phyloP scores from a whole-genome alignment of 2,797 vertebrate genomes.

The Astyanax mexicanus region DNA sequence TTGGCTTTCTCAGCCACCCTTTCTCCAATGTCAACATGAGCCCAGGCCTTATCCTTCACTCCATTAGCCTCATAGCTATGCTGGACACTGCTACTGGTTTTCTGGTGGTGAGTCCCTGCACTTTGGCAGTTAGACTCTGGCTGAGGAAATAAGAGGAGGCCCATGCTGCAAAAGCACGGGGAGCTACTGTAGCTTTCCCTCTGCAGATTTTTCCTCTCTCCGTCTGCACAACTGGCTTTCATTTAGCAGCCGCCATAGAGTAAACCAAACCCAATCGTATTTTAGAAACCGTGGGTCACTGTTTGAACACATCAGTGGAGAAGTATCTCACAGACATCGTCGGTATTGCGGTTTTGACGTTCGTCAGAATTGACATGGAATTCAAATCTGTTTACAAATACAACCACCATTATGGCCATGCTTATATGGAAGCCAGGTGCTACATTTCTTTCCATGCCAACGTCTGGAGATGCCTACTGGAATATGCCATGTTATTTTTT shows the following conservation, averaged over 20 bases:
- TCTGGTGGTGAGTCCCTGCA: slow-evolving; percentile 22
- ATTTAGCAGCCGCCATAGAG: slow-evolving; percentile 12
- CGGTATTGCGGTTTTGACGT: slow-evolving; percentile 24
- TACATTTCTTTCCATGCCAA: slow-evolving; percentile 4
- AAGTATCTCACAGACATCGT: slow-evolving; percentile 8
- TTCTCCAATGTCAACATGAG: slow-evolving; percentile 43
- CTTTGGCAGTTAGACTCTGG: slow-evolving; percentile 23
- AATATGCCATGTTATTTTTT: slow-evolving; percentile 1
- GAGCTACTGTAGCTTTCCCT: slow-evolving; percentile 12
- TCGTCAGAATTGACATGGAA: slow-evolving; percentile 13
- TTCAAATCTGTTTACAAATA: slow-evolving; percentile 38
- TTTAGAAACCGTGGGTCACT: slow-evolving; percentile 27
- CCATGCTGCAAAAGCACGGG: background rate
- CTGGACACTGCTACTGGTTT: slow-evolving; percentile 37
- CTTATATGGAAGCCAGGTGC: slow-evolving; percentile 37
- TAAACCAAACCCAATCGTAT: slow-evolving; percentile 24
- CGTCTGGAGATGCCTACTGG: slow-evolving; percentile 10
- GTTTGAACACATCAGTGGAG: slow-evolving; percentile 16
- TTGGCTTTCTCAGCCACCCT: slow-evolving; percentile 24
- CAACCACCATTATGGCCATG: slow-evolving; percentile 12
- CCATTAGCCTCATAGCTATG: slow-evolving; percentile 26
- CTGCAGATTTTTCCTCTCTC: slow-evolving; percentile 3
- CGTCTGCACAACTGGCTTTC: slow-evolving; percentile 28
- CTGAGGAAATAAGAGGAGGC: background rate
- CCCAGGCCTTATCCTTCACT: slow-evolving; percentile 37